A percentile compares a stretch with the other conserved stretches of the same genome.
phyloP scores from a whole-genome alignment of 2,888 invertebrate genomes.

The Mechanitis messenoides region DNA sequence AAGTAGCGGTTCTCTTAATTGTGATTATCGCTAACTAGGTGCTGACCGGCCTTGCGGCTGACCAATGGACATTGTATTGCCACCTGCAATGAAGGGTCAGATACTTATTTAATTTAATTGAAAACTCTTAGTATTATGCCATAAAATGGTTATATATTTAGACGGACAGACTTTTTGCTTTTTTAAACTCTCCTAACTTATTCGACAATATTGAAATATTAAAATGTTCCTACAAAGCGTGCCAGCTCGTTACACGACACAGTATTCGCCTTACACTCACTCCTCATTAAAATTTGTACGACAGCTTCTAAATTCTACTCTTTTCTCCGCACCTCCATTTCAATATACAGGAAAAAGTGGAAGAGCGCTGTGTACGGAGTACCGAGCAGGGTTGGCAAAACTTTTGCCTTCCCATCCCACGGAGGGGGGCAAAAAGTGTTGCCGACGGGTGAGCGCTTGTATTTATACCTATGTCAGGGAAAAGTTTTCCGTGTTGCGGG shows the following conservation, averaged over 20 bases:
- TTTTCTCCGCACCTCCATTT: slow-evolving; percentile 76
- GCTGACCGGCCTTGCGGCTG: slow-evolving; percentile 42
- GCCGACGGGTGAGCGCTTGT: slow-evolving; percentile 69
- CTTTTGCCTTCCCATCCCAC: slow-evolving; percentile 67
- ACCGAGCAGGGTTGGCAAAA: slow-evolving; percentile 71
- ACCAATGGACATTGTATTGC: slow-evolving; percentile 52
- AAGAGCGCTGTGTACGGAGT: slow-evolving; percentile 74
- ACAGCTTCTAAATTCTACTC: slow-evolving; percentile 76
- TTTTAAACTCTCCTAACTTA: not conserved
- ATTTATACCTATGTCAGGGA: slow-evolving; percentile 73
- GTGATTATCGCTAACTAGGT: slow-evolving; percentile 60
- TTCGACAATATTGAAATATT: slow-evolving; percentile 35
- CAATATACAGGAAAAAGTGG: slow-evolving; percentile 77
- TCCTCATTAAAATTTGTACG: slow-evolving; percentile 76
- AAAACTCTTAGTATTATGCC: slow-evolving; percentile 29
- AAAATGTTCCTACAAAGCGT: slow-evolving; percentile 51
- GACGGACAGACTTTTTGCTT: not conserved
- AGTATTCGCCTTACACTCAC: slow-evolving; percentile 58
- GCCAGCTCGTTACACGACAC: slow-evolving; percentile 54
- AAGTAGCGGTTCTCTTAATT: slow-evolving; percentile 65
- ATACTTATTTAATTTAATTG: slow-evolving; percentile 34
- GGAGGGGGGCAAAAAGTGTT: slow-evolving; percentile 73
- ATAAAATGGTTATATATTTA: slow-evolving; percentile 2
- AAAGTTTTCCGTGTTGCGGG: slow-evolving; percentile 77
- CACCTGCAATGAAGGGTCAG: slow-evolving; percentile 30